Evolutionary conservation across 37 sponge, comb jelly and placozoan species (phyloP).

Genomic region (Crambe crambe): DNA sequence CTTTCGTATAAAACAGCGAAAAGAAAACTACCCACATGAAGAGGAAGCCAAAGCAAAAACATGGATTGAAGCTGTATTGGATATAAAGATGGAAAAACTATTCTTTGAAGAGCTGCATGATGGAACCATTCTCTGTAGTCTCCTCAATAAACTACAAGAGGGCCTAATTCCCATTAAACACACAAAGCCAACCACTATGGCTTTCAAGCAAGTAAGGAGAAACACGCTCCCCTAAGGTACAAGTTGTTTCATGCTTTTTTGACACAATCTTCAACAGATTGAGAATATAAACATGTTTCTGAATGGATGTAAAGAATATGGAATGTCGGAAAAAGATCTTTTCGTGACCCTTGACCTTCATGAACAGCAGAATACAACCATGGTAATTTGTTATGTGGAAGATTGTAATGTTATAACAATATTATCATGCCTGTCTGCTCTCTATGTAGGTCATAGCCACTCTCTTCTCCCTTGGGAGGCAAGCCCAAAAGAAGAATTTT

Average conservation of each 20-base stretch:
- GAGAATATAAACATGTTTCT: constrained; percentile 58
- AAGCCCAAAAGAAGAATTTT: constrained; percentile 63
- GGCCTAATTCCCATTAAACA: constrained; percentile 31
- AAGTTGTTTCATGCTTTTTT: neutral
- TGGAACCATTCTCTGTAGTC: constrained; percentile 59
- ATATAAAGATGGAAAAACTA: constrained; percentile 43
- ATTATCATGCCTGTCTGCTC: neutral
- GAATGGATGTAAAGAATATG: constrained; percentile 54
- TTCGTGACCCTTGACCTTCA: constrained; percentile 67
- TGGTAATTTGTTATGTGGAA: constrained; percentile 15
- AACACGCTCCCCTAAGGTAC: neutral
- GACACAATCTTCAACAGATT: no score
- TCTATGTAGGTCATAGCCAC: constrained; percentile 40
- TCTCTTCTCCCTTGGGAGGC: constrained; percentile 52
- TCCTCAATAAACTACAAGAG: constrained; percentile 46
- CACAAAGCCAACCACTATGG: constrained; percentile 6
- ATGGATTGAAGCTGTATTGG: constrained; percentile 69
- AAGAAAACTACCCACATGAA: constrained; percentile 48
- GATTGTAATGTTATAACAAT: neutral
- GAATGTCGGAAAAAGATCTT: constrained; percentile 54
- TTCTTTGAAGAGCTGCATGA: constrained; percentile 55
- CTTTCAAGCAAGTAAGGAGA: constrained; percentile 51
- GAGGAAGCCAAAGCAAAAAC: constrained; percentile 57
- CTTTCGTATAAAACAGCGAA: constrained; percentile 28
- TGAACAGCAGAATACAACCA: constrained; percentile 51